phyloP scores from a whole-genome alignment of 2,888 invertebrate species.

The Ophioninae sp. region DNA sequence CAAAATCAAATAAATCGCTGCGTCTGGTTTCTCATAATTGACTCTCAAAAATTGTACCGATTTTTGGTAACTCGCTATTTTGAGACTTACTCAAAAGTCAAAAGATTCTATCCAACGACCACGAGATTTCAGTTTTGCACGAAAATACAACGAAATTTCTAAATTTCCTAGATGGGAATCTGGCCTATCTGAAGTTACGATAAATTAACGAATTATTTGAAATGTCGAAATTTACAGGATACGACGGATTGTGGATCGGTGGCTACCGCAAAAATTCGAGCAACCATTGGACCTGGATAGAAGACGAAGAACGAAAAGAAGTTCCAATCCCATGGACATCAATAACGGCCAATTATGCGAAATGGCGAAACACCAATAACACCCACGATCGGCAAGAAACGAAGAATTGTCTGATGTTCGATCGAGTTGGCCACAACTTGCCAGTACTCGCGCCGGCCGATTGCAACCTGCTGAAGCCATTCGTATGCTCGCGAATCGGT shows the following conservation, averaged over 20 bases:
- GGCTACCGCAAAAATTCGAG: constrained; percentile 52
- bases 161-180: background rate
- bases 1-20: no score
- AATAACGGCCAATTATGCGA: constrained; percentile 49
- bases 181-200: background rate
- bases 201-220: background rate
- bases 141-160: background rate
- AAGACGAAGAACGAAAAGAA: constrained; percentile 19
- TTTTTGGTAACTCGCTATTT: no score
- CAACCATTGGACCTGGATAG: constrained; percentile 61
- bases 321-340: constrained; percentile 32
- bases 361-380: constrained; percentile 55
- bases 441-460: constrained; percentile 62
- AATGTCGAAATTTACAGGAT: constrained; percentile 49
- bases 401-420: constrained; percentile 64
- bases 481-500: constrained; percentile 63
- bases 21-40: no score
- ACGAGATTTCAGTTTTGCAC: no score
- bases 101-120: no score
- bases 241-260: constrained; percentile 67
- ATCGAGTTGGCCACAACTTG: constrained; percentile 62
- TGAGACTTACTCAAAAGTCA: no score
- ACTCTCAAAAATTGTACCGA: no score
- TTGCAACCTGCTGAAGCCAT: constrained; percentile 61
- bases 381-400: background rate